Base-by-base conservation (phyloP, 2,888 invertebrate genomes). In the Gortyna flavago region DNA sequence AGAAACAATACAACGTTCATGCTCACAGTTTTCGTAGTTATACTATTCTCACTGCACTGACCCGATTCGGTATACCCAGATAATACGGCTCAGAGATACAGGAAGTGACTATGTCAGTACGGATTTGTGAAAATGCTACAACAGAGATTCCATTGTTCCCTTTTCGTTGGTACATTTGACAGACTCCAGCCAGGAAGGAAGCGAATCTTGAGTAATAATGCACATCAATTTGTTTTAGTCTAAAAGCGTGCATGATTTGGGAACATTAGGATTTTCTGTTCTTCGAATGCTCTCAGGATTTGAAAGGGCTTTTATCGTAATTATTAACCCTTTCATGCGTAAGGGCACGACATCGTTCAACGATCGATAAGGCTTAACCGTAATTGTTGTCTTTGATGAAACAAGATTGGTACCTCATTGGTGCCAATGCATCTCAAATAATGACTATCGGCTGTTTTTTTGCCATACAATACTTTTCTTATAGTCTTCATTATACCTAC, bases 51-150 rank as follows among this genome's bases (percentile, higher is more conserved):
- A 91, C 87, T 89, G 89, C 89, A 89, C 89, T 93, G 94, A 94
- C 95, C 95, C 91, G 92, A 94, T 95, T 96, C 89, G 91, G 90
- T 90, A 92, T 91, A 92, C 90, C 88, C 86, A 92, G 92, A 94
- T 92, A 94, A 94, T 93, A 92, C 89, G 90, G 89, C 91, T 93
- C 91, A 92, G 91, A 92, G 92, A 92, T 90, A 90, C 91, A 93
- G 94, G 92, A 95, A 93, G 92, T 89, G 90, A 89, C 88, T 89
- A 89, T 87, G 90, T 86, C 86, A 90, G 90, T 88, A 92, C 90
- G 90, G 91, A 91, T 89, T 90, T 90, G 84, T 88, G 88, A 91
- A 91, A 91, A 89, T 87, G 88, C 84, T 84, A 81, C 85, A 89
- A 86, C 83, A 81, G 76, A 79, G 72, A 62, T 72, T 75, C 87